These are phyloP conservation scores for Pollenia griseotomentosa DNA, from an alignment of 2,888 invertebrate species.

Conservation along the genomic window DNA sequence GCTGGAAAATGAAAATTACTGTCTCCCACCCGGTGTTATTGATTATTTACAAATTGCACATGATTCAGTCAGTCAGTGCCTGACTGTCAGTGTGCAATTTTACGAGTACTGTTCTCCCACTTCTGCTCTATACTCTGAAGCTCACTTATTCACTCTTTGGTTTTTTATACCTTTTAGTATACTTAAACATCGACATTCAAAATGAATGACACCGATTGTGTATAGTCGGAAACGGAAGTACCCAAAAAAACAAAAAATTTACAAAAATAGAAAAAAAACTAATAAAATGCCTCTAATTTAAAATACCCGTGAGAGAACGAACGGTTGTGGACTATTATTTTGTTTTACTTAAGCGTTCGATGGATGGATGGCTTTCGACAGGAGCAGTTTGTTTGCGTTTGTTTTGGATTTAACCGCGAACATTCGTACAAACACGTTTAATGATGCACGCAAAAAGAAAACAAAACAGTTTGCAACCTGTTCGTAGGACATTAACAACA, in stretches of 20 bases:
- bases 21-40: constrained; percentile 64
- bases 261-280: constrained; percentile 47
- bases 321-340: constrained; percentile 33
- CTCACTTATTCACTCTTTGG: constrained; percentile 45
- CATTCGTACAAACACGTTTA: constrained; percentile 47
- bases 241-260: constrained; percentile 45
- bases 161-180: constrained; percentile 37
- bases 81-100: constrained; percentile 23
- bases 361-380: constrained; percentile 24
- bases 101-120: constrained; percentile 11
- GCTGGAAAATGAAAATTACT: constrained; percentile 39
- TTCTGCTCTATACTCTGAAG: constrained; percentile 41
- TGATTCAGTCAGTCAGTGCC: constrained; percentile 57
- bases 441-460: constrained; percentile 67
- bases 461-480: constrained; percentile 68
- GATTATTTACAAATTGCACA: constrained; percentile 71
- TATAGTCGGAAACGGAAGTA: constrained; percentile 52
- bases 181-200: constrained; percentile 27
- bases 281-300: constrained; percentile 25
- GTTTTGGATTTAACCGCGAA: constrained; percentile 30
- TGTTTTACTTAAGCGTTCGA: constrained; percentile 18
- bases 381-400: constrained; percentile 28
- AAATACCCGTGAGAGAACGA: constrained; percentile 54
- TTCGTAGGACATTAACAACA: constrained; percentile 53
- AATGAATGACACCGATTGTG: constrained; percentile 37